Conservation (phyloP, 2,113 vertebrate genomes). For the Pedetes capensis region DNA sequence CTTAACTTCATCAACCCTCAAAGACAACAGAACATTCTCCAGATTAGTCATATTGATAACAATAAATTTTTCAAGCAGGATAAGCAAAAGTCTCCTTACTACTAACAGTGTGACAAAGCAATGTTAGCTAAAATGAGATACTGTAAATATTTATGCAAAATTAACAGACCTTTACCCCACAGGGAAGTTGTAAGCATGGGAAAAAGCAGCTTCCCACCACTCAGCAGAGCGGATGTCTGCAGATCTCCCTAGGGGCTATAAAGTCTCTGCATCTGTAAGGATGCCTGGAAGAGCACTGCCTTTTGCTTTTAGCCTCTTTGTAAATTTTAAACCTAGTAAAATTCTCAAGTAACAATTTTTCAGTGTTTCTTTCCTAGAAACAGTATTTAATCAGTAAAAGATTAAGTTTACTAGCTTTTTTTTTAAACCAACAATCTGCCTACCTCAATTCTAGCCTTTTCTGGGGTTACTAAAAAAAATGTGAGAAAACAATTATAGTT, state of each 20-base stretch:
- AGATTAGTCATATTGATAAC: neutral
- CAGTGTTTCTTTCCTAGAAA: constrained; percentile 33
- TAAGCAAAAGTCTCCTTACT: constrained; percentile 39
- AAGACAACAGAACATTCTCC: neutral
- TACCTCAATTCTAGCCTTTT: constrained; percentile 23
- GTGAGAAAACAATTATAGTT: neutral
- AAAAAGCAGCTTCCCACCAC: constrained; percentile 82
- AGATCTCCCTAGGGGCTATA: constrained; percentile 63
- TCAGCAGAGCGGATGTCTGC: constrained; percentile 41
- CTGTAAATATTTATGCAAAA: constrained; percentile 82
- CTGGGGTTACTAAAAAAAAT: neutral
- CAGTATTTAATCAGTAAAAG: constrained; percentile 30
- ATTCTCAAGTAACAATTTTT: constrained; percentile 46
- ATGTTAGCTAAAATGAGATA: constrained; percentile 65
- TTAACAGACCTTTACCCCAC: constrained; percentile 84
- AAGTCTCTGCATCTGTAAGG: constrained; percentile 39
- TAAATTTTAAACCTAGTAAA: constrained; percentile 37
- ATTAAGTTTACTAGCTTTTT: neutral
- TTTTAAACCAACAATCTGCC: constrained; percentile 15
- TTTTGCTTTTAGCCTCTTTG: neutral
- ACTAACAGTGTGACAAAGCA: constrained; percentile 65
- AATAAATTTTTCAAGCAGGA: constrained; percentile 32
- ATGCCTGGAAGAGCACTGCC: constrained; percentile 15
- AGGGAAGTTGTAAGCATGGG: constrained; percentile 78
- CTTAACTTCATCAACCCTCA: neutral